Evolutionary conservation across 2,888 invertebrate species (phyloP), one percentile per base, ranked within the genome.

Genomic region (Tetanocera ferruginea): DNA sequence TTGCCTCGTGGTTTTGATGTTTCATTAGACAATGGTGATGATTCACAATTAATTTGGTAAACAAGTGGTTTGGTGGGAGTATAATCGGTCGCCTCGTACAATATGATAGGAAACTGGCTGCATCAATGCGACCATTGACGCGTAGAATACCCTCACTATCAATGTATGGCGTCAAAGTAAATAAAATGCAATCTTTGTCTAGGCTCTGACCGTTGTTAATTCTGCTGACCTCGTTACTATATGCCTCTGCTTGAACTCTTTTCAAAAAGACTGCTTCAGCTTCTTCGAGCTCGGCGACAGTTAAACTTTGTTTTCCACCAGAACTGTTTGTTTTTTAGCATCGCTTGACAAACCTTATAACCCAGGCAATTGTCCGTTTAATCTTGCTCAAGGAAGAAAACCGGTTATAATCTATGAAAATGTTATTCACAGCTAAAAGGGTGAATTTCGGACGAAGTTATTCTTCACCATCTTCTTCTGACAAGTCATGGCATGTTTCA

Each of bases 1-100:
- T 79, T 0, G 80, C 78, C 66, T 79, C 81, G 23, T 71, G n/a
- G 19, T 81, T 79, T 43, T 80, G 77, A 43, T 81, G 78, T 37
- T 70, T 74, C 77, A 79, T 80, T 3, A 51, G 17, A 25, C 67
- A 25, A 25, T 80, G 80, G 19, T 66, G n/a, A 52, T 76, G 31
- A 14, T 55, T 25, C 0, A 79, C 75, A 3, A 80, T 5, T 9
- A 80, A 72, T 17, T 31, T 69, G 5, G 79, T 79, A 9, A 81
- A 78, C 0, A 25, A 17, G 37, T 82, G 79, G 4, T 73, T 55
- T 43, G 77, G 55, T 14, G 78, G 78, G 67, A 82, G 25, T 28
- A 81, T 80, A 25, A 80, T 78, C 2, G 79, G 78, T 9, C 80
- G 66, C 69, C 72, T 70, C 5, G 57, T n/a, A 11, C 49, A 37